Base-by-base conservation (phyloP, 1,140 invertebrate species). In the Meteorus sp. region DNA sequence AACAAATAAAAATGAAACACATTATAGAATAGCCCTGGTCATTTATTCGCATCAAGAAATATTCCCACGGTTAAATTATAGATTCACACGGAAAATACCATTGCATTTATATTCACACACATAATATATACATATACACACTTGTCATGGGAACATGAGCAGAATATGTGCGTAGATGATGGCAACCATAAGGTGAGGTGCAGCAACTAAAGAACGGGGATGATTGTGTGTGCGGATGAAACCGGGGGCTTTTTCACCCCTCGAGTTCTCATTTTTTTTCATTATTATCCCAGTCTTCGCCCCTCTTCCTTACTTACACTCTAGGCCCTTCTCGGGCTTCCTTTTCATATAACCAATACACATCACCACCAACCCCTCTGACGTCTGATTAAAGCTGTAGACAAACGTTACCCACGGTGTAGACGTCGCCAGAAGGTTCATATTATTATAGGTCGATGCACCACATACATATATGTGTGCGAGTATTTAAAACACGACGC, bases 111-210 rank as follows among this genome's bases (percentile, higher is more conserved):
- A 8, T 25, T 20, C 50, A 35, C 78, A 78, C 78, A n/a, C n/a
- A n/a, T n/a, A n/a, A n/a, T 15, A 8, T 11, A 8, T 4, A 8
- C 35, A 15, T 15, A 8, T 25, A 35, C 50, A 35, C 78, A 78
- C 78, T 79, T 79, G 77, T 79, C 78, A 80, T 80, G 78, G 78
- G 78, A 80, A 80, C 72, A 52, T 50, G 37, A 41, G 35, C 41
- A 51, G 20, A 27, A 31, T 22, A 41, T 48, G 47, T 22, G 25
- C 29, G 33, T 51, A 48, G 56, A 50, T 55, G 56, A 61, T 55
- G 35, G 22, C 19, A 56, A 29, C 54, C 29, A 35, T 62, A 61
- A 61, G 55, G 62, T 59, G 56, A 54, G 64, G 58, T 59, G 47
- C 60, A 62, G 57, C 33, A 45, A 41, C 55, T 33, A 56, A 59